A percentile compares a stretch with the other conserved stretches of the same genome.
Conservation (phyloP, 1,140 invertebrate species). For the Drosophila rhopaloa region DNA sequence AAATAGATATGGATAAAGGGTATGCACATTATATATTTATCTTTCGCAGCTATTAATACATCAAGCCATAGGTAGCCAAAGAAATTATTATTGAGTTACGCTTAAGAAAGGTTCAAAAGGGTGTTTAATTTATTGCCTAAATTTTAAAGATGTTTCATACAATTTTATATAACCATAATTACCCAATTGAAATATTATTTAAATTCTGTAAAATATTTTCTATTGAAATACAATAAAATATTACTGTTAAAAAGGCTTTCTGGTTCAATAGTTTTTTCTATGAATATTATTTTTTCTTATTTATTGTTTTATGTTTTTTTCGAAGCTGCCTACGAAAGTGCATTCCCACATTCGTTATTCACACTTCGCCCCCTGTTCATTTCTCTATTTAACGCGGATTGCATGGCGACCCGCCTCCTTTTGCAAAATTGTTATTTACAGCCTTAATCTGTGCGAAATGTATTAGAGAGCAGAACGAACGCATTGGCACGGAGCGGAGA, state of each 20-base stretch:
- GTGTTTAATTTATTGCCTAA: no score
- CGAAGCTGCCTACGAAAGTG: conserved; percentile 15
- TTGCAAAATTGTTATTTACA: conserved; percentile 78
- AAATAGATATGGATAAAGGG: conserved; percentile 24
- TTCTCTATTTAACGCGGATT: conserved; percentile 53
- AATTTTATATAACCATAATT: no score
- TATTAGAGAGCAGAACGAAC: conserved; percentile 72
- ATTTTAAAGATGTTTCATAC: no score
- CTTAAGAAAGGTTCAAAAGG: background rate
- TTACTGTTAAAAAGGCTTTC: no score
- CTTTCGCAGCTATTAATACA: conserved; percentile 15
- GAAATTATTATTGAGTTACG: conserved; percentile 3
- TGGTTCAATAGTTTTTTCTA: no score
- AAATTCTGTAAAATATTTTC: no score
- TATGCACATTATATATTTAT: conserved; percentile 10
- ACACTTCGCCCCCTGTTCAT: conserved; percentile 6
- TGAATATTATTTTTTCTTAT: background rate
- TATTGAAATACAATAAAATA: no score
- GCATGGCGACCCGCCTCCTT: conserved; percentile 41
- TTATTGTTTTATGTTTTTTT: background rate
- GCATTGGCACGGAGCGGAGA: conserved; percentile 17
- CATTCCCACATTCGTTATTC: conserved; percentile 46
- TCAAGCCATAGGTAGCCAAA: background rate
- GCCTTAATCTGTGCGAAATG: conserved; percentile 76
- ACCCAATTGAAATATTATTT: no score